Conservation (phyloP, 2,113 vertebrate genomes). For the Ginglymostoma cirratum region DNA sequence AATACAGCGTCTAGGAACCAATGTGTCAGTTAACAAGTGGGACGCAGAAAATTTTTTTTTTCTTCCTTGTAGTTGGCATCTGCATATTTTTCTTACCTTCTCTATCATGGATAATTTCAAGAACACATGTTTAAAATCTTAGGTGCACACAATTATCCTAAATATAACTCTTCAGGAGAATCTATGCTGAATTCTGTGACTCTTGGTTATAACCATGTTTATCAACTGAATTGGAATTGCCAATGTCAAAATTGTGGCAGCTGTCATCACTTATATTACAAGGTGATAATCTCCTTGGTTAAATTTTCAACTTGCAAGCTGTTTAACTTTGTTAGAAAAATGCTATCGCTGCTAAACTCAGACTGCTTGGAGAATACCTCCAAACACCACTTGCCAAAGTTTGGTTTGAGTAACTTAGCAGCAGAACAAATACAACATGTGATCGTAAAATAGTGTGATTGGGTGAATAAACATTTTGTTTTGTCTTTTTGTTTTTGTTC, state of each 20-base stretch:
- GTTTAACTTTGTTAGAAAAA: not conserved
- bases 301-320: not conserved
- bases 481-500: not conserved
- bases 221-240: not conserved
- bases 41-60: not conserved
- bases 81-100: not conserved
- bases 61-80: not conserved
- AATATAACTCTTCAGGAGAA: not conserved
- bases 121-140: not conserved
- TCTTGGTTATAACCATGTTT: not conserved
- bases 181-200: not conserved
- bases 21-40: not conserved
- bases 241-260: not conserved
- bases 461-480: not conserved
- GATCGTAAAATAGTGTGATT: not conserved
- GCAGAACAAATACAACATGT: no score
- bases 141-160: not conserved
- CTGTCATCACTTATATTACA: not conserved
- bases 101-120: not conserved
- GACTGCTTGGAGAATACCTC: not conserved
- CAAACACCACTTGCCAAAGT: not conserved
- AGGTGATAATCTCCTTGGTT: not conserved
- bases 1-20: no score
- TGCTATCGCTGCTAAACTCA: not conserved
- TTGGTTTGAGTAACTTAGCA: not conserved